Evolutionary conservation across 2,113 vertebrate genomes (phyloP), one percentile per base, ranked within the genome.

Genomic region (Antigone vipio): DNA sequence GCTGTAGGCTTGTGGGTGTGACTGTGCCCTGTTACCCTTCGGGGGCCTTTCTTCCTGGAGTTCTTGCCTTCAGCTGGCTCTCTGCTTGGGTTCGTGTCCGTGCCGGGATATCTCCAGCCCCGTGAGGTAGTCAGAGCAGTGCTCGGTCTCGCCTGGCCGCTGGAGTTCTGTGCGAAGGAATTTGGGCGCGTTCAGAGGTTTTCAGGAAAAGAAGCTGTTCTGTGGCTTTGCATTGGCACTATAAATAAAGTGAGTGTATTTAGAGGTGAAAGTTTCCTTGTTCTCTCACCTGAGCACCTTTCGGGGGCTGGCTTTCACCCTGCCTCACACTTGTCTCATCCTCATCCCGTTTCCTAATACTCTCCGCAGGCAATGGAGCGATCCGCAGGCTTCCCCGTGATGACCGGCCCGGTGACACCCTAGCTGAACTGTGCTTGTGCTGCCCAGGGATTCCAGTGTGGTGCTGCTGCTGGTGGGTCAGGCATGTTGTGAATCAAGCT

Each of bases 291-390:
- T 16, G 20, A 63, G 2, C 4, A 0, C 30, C 8, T 74, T 56
- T 16, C 7, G 2, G 26, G 83, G 55, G 5, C 13, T 45, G 47
- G 7, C 12, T 55, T 59, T 38, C 13, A 5, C 10, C 6, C 8
- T 59, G 29, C 32, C 7, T 60, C 32, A 15, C 8, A 2, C 76
- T 45, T 7, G 3, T 2, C 5, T 4, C 7, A 0, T 12, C 3
- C 49, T 90, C 18, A 26, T 1, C 9, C 15, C 0, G 0, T 40
- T 81, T 71, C 22, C 21, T 34, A 4, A 13, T 53, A 0, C 45
- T 64, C 11, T 60, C 6, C 2, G 0, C 34, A n/a, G 78, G 62
- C 22, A 7, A 0, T 24, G 0, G 9, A 35, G 5, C 14, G 20
- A 64, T 14, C 12, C 5, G 1, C 21, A 3, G 82, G 50, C 15